Conservation (phyloP, 1,140 invertebrate species). For the Drosophila melanica region DNA sequence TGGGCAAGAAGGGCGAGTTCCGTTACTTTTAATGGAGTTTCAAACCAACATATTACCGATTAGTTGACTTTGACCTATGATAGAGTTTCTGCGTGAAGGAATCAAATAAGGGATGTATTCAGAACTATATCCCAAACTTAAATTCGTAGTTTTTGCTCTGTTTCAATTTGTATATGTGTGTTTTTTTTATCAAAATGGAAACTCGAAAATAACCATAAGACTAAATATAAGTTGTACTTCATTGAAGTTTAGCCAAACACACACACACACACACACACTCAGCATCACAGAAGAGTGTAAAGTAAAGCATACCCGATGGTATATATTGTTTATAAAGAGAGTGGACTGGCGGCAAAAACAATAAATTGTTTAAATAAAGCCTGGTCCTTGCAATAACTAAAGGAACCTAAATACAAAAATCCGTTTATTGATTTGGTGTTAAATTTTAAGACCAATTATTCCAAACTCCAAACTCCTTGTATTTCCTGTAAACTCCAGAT, state of each 20-base stretch:
- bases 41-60: conserved; percentile 14
- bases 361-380: conserved; percentile 72
- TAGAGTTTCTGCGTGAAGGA: neutral
- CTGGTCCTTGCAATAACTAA: conserved; percentile 48
- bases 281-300: conserved; percentile 21
- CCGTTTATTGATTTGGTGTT: too few species aligned
- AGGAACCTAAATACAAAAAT: conserved; percentile 35
- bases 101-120: conserved; percentile 19
- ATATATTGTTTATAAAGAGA: conserved; percentile 25
- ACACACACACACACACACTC: conserved; percentile 21
- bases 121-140: conserved; percentile 11
- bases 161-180: conserved; percentile 42
- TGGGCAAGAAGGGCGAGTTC: conserved; percentile 98
- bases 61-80: conserved; percentile 38
- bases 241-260: conserved; percentile 32
- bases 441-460: too few species aligned
- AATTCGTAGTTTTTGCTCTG: conserved; percentile 22
- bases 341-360: conserved; percentile 52
- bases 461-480: too few species aligned
- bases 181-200: conserved; percentile 24
- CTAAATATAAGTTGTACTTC: conserved; percentile 68
- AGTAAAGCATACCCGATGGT: conserved; percentile 12
- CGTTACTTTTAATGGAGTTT: conserved; percentile 91
- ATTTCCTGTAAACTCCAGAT: too few species aligned
- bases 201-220: conserved; percentile 68